Percentiles rank a stretch among this genome's conserved stretches.
phyloP scores from a whole-genome alignment of 2,797 vertebrate genomes.

The Onychomys leucogaster region DNA sequence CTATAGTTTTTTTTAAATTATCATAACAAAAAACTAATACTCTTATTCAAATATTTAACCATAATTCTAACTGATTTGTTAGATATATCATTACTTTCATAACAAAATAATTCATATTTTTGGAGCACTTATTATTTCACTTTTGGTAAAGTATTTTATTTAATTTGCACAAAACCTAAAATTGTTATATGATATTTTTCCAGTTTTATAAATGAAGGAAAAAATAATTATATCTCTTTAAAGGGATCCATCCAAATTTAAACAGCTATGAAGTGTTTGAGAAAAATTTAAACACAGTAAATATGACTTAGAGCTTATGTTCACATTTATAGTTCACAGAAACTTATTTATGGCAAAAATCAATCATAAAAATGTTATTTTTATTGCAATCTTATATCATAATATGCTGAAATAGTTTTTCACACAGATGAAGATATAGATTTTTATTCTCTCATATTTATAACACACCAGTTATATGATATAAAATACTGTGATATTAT shows the following conservation, averaged over 20 bases:
- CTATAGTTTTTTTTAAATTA: not conserved
- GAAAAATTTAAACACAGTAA: not conserved
- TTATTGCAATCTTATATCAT: not conserved
- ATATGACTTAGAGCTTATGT: not conserved
- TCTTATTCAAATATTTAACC: not conserved
- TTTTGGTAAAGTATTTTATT: not conserved
- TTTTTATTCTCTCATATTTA: not conserved
- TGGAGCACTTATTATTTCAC: not conserved
- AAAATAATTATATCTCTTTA: not conserved
- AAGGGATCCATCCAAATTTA: not conserved
- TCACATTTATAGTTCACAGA: not conserved
- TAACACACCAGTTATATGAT: not conserved
- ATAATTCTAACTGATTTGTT: not conserved
- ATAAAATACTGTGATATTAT: not conserved
- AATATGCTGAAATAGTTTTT: not conserved
- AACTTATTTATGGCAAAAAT: not conserved
- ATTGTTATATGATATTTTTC: not conserved
- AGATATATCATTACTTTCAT: not conserved
- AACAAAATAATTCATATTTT: not conserved
- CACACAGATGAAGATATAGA: not conserved
- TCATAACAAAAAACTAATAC: not conserved
- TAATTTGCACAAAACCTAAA: not conserved
- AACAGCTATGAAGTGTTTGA: not conserved
- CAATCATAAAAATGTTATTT: not conserved
- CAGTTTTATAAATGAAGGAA: not conserved